These are phyloP conservation scores for Molossus alvarezi DNA, from an alignment of 2,797 vertebrate genomes.

Conservation along the genomic window DNA sequence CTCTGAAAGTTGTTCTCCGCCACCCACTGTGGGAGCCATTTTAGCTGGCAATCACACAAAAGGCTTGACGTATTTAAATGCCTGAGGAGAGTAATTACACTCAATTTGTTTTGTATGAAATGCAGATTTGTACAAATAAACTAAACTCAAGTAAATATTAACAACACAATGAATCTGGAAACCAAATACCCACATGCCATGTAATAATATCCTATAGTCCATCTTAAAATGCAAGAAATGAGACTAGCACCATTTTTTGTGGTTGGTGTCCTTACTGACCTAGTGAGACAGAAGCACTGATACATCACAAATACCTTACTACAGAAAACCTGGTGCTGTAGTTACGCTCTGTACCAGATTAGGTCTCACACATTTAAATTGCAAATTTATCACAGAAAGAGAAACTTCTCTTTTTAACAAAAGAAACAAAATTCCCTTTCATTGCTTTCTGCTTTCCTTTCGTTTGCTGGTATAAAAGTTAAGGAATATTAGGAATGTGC, in stretches of 20 bases:
- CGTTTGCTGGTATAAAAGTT: conserved; percentile 21
- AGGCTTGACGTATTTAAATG: conserved; percentile 98
- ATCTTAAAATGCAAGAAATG: not conserved
- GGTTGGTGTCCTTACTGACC: not conserved
- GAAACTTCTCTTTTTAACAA: not conserved
- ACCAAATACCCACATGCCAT: conserved; percentile 38
- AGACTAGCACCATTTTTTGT: not conserved
- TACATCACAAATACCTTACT: not conserved
- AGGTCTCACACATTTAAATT: not conserved
- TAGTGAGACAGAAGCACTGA: not conserved
- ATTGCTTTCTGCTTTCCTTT: not conserved
- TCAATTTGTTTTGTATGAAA: conserved; percentile 77
- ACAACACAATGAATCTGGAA: conserved; percentile 67
- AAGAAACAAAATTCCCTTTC: not conserved
- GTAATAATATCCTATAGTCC: not conserved
- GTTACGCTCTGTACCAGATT: not conserved
- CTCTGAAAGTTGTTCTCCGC: conserved; percentile 94
- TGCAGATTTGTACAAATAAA: conserved; percentile 57
- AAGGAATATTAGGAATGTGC: not conserved
- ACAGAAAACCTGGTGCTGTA: not conserved
- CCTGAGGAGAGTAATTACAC: conserved; percentile 90
- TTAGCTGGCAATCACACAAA: conserved; percentile 98
- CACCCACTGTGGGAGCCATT: conserved; percentile 98
- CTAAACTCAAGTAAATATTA: conserved; percentile 72
- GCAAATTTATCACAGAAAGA: conserved; percentile 7